A percentile compares a stretch with the other conserved stretches of the same genome.
These are phyloP conservation scores for Chorisops tibialis DNA, from an alignment of 2,888 invertebrate species.

Conservation along the genomic window DNA sequence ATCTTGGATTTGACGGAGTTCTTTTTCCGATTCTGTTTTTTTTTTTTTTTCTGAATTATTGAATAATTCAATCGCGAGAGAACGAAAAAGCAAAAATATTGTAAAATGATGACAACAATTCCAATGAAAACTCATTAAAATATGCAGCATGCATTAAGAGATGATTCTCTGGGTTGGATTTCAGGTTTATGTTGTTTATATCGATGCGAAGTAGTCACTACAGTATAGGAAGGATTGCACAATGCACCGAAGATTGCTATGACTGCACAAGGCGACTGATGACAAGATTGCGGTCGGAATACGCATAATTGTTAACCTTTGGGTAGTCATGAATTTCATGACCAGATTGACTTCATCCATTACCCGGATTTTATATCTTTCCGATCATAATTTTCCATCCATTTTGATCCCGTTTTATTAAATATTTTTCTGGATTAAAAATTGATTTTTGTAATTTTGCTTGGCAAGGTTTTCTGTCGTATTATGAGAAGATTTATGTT, in stretches of 20 bases:
- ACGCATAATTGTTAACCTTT: slow-evolving; percentile 11
- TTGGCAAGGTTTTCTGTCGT: too few relatives aligned
- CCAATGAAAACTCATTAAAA: slow-evolving; percentile 21
- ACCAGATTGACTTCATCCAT: slow-evolving; percentile 16
- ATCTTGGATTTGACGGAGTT: neutral
- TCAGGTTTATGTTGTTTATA: too few relatives aligned
- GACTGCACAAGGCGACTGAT: too few relatives aligned
- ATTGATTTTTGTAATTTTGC: slow-evolving; percentile 3
- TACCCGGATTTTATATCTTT: neutral
- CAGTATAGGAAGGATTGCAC: too few relatives aligned
- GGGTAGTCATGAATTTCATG: slow-evolving; percentile 13
- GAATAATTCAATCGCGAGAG: slow-evolving; percentile 23
- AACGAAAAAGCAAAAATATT: slow-evolving; percentile 14
- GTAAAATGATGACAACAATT: slow-evolving; percentile 18
- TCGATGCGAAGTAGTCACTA: too few relatives aligned
- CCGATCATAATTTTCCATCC: neutral
- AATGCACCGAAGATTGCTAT: too few relatives aligned
- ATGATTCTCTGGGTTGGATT: neutral
- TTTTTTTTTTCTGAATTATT: slow-evolving; percentile 9
- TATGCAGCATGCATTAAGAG: neutral
- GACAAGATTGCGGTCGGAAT: too few relatives aligned
- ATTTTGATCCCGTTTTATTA: slow-evolving; percentile 21
- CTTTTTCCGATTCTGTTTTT: neutral
- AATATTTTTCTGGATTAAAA: slow-evolving; percentile 17
- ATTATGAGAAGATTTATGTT: neutral